Conservation (phyloP, 2,113 vertebrate species). For the Pollachius pollachius region DNA sequence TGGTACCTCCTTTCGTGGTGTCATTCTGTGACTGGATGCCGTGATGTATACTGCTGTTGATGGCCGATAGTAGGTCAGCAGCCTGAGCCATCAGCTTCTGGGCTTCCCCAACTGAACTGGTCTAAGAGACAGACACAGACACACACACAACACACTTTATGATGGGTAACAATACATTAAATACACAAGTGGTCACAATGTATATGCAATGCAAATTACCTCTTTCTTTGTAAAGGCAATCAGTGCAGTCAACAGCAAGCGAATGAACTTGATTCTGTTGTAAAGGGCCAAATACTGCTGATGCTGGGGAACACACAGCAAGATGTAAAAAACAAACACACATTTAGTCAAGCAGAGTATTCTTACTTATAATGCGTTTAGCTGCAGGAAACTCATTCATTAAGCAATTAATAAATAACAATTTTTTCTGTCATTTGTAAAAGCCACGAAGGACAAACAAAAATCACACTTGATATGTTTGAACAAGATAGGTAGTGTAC, state of each 20-base stretch:
- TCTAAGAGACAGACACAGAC: constrained; percentile 69
- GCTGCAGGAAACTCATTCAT: no score
- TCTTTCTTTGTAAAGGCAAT: constrained; percentile 95
- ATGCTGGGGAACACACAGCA: constrained; percentile 69
- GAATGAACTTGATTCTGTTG: constrained; percentile 92
- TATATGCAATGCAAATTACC: constrained; percentile 61
- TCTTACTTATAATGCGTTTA: no score
- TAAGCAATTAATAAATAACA: no score
- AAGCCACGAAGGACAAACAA: no score
- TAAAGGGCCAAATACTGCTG: constrained; percentile 91
- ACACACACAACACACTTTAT: neutral
- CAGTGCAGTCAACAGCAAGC: constrained; percentile 85
- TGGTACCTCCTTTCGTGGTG: constrained; percentile 94
- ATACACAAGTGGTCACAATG: neutral
- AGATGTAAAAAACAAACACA: neutral
- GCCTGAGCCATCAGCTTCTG: constrained; percentile 96
- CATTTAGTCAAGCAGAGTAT: neutral
- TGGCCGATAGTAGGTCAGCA: constrained; percentile 87
- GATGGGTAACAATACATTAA: no score
- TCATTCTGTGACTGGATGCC: constrained; percentile 98
- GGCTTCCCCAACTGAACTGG: constrained; percentile 91
- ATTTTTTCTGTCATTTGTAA: no score
- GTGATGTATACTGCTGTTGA: constrained; percentile 90
- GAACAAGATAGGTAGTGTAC: constrained; percentile 62
- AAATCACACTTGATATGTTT: no score